Evolutionary conservation across 1,140 invertebrate genomes (phyloP), one percentile per base, ranked within the genome.

Genomic region (Cherax destructor): DNA sequence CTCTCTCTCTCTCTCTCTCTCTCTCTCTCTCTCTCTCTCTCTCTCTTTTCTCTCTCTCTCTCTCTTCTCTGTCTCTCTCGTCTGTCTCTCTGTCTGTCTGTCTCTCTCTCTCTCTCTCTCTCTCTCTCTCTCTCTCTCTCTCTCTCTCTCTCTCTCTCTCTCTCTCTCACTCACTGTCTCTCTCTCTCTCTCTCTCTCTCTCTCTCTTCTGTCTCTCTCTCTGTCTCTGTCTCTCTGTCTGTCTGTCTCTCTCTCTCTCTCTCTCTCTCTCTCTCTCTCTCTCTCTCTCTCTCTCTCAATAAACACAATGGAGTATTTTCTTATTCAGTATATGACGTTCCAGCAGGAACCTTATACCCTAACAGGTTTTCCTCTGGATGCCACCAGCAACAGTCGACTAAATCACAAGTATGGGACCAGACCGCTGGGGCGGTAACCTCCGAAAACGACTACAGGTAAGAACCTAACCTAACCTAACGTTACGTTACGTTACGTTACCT

Each of bases 221-320:
- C 72, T 74, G 9, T 79, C 77, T 11, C 78, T 80, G 7, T n/a
- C 49, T 52, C 77, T 50, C 77, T 56, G 6, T 56, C 52, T 56
- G 6, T 50, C 30, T 83, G 49, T 61, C 80, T 30, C 21, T 83
- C 49, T 52, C 80, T 83, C 49, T 61, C 47, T 83, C 49, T 83
- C 80, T 83, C 80, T 59, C 80, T 83, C 49, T 24, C 49, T 61
- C n/a, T 83, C n/a, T 59, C 52, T 24, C 79, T 81, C 79, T 69
- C 65, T 69, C 65, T n/a, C 65, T 41, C 30, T 41, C 30, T 41
- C 30, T 41, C 30, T 41, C 30, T 41, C n/a, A 41, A 41, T 41
- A 41, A 69, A 18, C 65, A 18, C 65, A 13, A 18, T 69, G 1
- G 13, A 69, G 13, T 41, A 41, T 41, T 41, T 41, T 41, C 30